Base-by-base conservation (phyloP, 2,888 invertebrate genomes). In the Aethes cnicana region DNA sequence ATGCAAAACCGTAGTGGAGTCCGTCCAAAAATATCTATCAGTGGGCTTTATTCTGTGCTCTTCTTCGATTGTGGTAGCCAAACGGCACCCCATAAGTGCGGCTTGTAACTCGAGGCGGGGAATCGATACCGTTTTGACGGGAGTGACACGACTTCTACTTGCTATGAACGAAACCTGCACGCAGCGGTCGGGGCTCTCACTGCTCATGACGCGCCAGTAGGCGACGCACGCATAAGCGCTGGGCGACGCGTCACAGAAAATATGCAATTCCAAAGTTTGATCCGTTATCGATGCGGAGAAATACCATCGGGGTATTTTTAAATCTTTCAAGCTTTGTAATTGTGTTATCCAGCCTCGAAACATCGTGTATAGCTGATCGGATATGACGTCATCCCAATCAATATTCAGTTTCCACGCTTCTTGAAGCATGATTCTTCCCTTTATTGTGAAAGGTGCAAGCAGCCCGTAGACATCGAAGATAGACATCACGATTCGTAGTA, bases 221-320 rank as follows among this genome's bases (percentile, higher is more conserved):
- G 30, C 47, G 6, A 54, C 57, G n/a, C 50, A 46, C 25, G 57
- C 49, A 28, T 36, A 55, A 16, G 57, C 57, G 9, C 26, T 23
- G 9, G 30, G 49, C n/a, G 44, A 32, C n/a, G 57, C 57, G 32
- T 48, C 55, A 12, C 20, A 11, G 7, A 39, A 33, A 14, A 12
- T 23, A 11, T 42, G 42, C 8, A 46, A n/a, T 18, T 44, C 6
- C 16, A 41, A 16, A 7, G 16, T 11, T 16, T 16, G n/a, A 9
- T 9, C 14, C 1, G n/a, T 16, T n/a, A 23, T 21, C 8, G n/a
- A 0, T 5, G 4, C 11, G n/a, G 21, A 12, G 7, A 47, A 48
- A 21, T 54, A 49, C 39, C 46, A 55, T 8, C 55, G 41, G 6
- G 42, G 47, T 41, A 55, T 50, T 18, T 26, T 42, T 11, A 55